Percentiles rank a stretch among this genome's conserved stretches.
Conservation (phyloP, 2,888 invertebrate species). For the Lepidocyrtoides sp. region DNA sequence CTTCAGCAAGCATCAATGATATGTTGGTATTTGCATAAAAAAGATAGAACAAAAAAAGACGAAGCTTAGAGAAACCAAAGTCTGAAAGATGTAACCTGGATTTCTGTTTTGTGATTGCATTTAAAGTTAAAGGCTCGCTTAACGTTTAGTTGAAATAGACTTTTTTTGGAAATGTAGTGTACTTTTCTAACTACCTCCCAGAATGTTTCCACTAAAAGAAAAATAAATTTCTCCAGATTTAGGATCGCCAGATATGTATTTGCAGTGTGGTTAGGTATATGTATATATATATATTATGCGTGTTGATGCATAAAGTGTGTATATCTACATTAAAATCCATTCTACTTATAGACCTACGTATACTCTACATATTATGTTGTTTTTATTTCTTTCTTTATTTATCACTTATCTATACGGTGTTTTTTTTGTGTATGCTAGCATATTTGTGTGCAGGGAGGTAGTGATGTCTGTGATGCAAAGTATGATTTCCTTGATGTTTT, state of each 20-base stretch:
- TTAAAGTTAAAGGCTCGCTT: constrained; percentile 49
- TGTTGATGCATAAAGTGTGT: neutral
- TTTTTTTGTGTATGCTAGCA: neutral
- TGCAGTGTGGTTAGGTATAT: constrained; percentile 48
- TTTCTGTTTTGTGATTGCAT: constrained; percentile 44
- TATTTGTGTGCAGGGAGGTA: neutral
- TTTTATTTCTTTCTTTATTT: neutral
- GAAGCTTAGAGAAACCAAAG: neutral
- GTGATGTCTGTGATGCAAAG: constrained; percentile 43
- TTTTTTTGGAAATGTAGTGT: constrained; percentile 2
- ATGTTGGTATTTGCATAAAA: neutral
- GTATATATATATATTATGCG: too few species aligned
- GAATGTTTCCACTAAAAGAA: constrained; percentile 30
- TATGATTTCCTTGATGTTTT: constrained; percentile 73
- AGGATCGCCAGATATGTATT: constrained; percentile 2
- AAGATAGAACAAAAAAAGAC: too few species aligned
- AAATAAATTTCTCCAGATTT: constrained; percentile 52
- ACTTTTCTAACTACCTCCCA: neutral
- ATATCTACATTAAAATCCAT: constrained; percentile 9
- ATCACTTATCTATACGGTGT: neutral
- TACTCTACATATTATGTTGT: too few species aligned
- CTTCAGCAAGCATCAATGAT: neutral
- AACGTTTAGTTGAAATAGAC: constrained; percentile 47
- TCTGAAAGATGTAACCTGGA: constrained; percentile 36
- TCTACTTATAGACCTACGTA: too few species aligned